These are phyloP conservation scores for Okapia johnstoni DNA, from an alignment of 2,113 vertebrate genomes.

Conservation along the genomic window DNA sequence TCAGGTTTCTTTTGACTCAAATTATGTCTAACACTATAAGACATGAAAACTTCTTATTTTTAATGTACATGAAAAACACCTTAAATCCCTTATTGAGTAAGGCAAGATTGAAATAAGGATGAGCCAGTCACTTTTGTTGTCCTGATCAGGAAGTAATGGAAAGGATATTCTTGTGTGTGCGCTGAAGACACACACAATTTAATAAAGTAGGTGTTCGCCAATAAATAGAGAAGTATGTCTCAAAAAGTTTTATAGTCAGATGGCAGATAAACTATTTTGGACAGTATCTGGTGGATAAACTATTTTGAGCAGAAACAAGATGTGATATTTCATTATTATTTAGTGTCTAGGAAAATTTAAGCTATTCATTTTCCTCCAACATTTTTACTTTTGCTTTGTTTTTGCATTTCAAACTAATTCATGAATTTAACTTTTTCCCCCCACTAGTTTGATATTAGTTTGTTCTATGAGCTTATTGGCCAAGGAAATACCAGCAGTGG, in stretches of 20 bases:
- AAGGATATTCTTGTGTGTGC: neutral
- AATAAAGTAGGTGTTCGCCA: neutral
- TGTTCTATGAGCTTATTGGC: neutral
- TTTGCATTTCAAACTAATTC: neutral
- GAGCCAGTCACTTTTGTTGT: neutral
- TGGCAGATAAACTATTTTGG: neutral
- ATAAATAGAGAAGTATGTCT: neutral
- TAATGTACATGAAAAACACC: neutral
- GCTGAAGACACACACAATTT: neutral
- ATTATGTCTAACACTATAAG: neutral
- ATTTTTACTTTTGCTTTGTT: neutral
- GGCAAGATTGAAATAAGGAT: neutral
- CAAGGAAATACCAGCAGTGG: neutral
- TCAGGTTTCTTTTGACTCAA: neutral
- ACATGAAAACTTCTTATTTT: constrained; percentile 10
- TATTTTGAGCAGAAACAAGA: neutral
- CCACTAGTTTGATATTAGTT: neutral
- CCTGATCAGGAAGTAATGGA: neutral
- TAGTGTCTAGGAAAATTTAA: neutral
- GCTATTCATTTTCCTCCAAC: neutral
- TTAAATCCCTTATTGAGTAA: neutral
- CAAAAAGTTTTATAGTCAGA: neutral
- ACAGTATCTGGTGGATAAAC: neutral
- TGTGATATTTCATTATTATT: neutral
- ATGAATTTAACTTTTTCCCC: neutral